These are phyloP conservation scores for Sebastes steindachneri DNA, from an alignment of 2,797 vertebrate species.

Conservation along the genomic window DNA sequence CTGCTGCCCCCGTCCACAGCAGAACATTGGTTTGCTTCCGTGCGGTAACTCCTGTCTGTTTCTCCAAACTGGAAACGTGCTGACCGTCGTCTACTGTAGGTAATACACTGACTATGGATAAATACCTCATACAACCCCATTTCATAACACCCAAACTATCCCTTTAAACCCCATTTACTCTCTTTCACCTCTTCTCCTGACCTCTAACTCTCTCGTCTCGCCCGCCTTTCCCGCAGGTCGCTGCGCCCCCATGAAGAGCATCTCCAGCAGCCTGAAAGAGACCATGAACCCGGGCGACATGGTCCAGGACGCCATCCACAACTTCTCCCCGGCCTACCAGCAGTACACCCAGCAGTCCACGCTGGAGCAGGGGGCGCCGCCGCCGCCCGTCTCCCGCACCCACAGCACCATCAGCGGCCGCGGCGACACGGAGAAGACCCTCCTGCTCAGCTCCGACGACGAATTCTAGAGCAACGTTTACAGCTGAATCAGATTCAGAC, in stretches of 20 bases:
- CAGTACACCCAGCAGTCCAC: slow-evolving; percentile 99
- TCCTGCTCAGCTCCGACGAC: slow-evolving; percentile 96
- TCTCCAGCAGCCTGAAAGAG: slow-evolving; percentile 99
- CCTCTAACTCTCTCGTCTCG: not conserved
- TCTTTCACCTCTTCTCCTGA: not conserved
- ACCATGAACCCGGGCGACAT: slow-evolving; percentile 98
- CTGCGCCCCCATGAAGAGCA: slow-evolving; percentile 99
- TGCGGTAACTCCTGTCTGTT: too few species aligned
- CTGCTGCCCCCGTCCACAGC: too few species aligned
- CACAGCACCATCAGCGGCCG: slow-evolving; percentile 75
- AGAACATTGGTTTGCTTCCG: too few species aligned
- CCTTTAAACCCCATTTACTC: not conserved
- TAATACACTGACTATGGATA: too few species aligned
- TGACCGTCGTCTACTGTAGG: too few species aligned
- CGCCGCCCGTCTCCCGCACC: slow-evolving; percentile 81
- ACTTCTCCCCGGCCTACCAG: slow-evolving; percentile 99
- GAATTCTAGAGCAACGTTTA: slow-evolving; percentile 86
- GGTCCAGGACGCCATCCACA: slow-evolving; percentile 98
- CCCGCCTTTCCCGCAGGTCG: slow-evolving; percentile 82
- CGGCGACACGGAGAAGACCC: slow-evolving; percentile 93
- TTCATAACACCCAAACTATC: too few species aligned
- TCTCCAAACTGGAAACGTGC: too few species aligned
- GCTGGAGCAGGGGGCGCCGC: slow-evolving; percentile 86
- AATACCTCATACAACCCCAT: too few species aligned
- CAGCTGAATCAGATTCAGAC: slow-evolving; percentile 7